Percentiles rank a stretch among this genome's conserved stretches.
phyloP scores from a whole-genome alignment of 2,113 vertebrate species.

The Dendropsophus ebraccatus region DNA sequence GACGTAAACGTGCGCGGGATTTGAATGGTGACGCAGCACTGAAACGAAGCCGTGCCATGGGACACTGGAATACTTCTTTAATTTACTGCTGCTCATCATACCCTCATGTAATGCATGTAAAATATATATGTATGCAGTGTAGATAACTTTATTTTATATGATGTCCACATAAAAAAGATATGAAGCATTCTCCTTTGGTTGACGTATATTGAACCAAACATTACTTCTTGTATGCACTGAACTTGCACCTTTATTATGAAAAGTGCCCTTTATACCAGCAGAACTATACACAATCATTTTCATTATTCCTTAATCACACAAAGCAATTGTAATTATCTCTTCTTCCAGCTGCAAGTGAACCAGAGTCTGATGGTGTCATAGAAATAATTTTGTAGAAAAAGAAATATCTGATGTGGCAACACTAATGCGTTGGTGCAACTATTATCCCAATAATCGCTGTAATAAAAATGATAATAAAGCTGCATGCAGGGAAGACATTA shows the following conservation, averaged over 20 bases:
- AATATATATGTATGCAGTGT: too few relatives aligned
- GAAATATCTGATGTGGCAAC: constrained; percentile 28
- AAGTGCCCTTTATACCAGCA: not conserved
- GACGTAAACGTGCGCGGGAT: too few relatives aligned
- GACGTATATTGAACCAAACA: too few relatives aligned
- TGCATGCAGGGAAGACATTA: constrained; percentile 11
- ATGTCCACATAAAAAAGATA: too few relatives aligned
- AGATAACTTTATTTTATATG: too few relatives aligned
- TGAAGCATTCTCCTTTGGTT: too few relatives aligned
- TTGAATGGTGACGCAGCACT: too few relatives aligned
- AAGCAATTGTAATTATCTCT: constrained; percentile 1
- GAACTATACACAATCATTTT: not conserved
- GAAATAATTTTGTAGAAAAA: constrained; percentile 7
- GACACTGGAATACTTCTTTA: too few relatives aligned
- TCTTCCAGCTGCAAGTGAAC: constrained; percentile 6
- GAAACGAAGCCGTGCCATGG: too few relatives aligned
- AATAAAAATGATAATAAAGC: constrained; percentile 41
- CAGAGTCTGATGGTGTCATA: not conserved
- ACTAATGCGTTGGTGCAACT: constrained; percentile 14
- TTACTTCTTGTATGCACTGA: too few relatives aligned
- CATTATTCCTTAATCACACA: constrained; percentile 18
- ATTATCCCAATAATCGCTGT: constrained; percentile 23
- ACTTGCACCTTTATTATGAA: not conserved
- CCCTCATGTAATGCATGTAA: too few relatives aligned
- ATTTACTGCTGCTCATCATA: too few relatives aligned